A percentile compares a stretch with the other conserved stretches of the same genome.
Evolutionary conservation across 2,888 invertebrate genomes (phyloP).

Genomic region (Latrodectus elegans): DNA sequence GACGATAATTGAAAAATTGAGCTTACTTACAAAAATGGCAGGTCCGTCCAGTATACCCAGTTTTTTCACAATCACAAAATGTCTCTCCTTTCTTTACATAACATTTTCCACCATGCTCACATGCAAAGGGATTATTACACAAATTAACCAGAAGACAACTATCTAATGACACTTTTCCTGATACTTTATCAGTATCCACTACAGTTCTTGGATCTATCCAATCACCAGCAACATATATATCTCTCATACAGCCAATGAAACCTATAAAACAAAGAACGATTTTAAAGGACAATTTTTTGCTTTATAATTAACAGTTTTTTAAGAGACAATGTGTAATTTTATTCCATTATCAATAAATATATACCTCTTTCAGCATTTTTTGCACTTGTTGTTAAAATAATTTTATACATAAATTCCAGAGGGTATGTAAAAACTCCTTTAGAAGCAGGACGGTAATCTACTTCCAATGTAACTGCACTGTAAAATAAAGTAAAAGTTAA

Average conservation of each 20-base stretch:
- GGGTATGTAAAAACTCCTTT: slow-evolving; percentile 51
- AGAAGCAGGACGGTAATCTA: slow-evolving; percentile 60
- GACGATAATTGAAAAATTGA: neutral
- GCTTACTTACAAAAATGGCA: slow-evolving; percentile 85
- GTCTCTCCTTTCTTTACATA: slow-evolving; percentile 90
- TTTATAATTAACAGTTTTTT: neutral
- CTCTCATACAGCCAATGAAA: slow-evolving; percentile 75
- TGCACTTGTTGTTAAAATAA: slow-evolving; percentile 61
- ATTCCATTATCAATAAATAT: neutral
- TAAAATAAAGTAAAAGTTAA: neutral
- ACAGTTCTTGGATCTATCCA: slow-evolving; percentile 74
- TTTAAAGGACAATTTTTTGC: neutral
- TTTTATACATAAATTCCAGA: slow-evolving; percentile 60
- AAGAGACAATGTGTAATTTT: neutral
- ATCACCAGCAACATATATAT: slow-evolving; percentile 73
- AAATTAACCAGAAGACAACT: slow-evolving; percentile 93
- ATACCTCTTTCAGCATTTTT: slow-evolving; percentile 64
- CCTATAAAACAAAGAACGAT: slow-evolving; percentile 71
- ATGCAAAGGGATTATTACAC: slow-evolving; percentile 90
- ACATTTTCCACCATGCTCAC: slow-evolving; percentile 93
- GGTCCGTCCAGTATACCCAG: slow-evolving; percentile 93
- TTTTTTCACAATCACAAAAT: slow-evolving; percentile 91
- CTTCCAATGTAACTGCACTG: slow-evolving; percentile 63
- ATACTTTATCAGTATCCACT: slow-evolving; percentile 73
- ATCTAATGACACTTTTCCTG: slow-evolving; percentile 89